Evolutionary conservation across 2,113 vertebrate genomes (phyloP), one percentile per base, ranked within the genome.

Genomic region (Trachemys scripta): DNA sequence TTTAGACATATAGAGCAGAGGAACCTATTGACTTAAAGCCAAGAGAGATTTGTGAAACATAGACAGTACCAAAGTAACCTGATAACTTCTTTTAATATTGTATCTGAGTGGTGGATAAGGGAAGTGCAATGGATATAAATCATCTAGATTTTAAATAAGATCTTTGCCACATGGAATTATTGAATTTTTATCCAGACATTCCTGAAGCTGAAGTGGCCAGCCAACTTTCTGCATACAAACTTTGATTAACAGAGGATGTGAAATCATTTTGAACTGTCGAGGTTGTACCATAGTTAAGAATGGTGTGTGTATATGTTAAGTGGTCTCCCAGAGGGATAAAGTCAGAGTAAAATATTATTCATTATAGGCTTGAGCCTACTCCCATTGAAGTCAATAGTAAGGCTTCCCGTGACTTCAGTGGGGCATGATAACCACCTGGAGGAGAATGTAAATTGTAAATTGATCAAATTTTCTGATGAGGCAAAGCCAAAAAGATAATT

Each of bases 1-100:
- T 98, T 90, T 91, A 97, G 91, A 90, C 53, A 59, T 80, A 49
- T 54, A 96, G 87, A 96, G 57, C 85, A 86, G 50, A 87, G 31
- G 89, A 80, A 89, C 80, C 85, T 93, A 89, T 89, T 90, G 65
- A 95, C 89, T 90, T 94, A 92, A 72, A 96, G 92, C 84, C 87
- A 95, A 80, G 25, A 38, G n/a, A 94, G 89, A 89, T 97, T 91
- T 95, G 90, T 90, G 85, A 96, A 96, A 62, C 79, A 57, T 47
- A 95, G 81, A 93, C 80, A 95, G 80, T 85, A 91, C 80, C 93
- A 92, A 90, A 89, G 87, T 96, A 89, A 94, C 56, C 49, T 38
- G 72, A 95, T 93, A 92, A 84, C 25, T 62, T 89, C 75, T 96
- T 91, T 97, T 53, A 95, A 88, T 93, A 90, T 42, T 90, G 89